Percentiles rank a stretch among this genome's conserved stretches.
These are phyloP conservation scores for Julus scanicus DNA, from an alignment of 2,888 invertebrate species.

Conservation along the genomic window DNA sequence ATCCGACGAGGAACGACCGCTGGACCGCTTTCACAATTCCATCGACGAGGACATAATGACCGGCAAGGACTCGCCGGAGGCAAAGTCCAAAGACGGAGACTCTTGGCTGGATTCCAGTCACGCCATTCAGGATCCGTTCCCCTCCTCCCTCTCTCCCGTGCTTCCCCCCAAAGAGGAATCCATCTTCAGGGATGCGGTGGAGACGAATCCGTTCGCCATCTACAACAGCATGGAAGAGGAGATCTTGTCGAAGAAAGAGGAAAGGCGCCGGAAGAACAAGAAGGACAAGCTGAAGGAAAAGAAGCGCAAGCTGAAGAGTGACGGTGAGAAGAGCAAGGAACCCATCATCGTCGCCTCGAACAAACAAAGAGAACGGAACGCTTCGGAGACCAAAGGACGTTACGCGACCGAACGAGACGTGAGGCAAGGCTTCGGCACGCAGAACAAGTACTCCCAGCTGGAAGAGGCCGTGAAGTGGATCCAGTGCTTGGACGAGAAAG, in stretches of 20 bases:
- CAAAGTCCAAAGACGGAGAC: conserved; percentile 30
- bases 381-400: neutral
- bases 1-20: neutral
- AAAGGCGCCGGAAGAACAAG: conserved; percentile 58
- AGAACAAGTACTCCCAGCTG: conserved; percentile 48
- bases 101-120: conserved; percentile 47
- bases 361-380: neutral
- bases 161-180: conserved; percentile 34
- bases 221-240: neutral
- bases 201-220: neutral
- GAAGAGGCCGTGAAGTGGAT: conserved; percentile 52
- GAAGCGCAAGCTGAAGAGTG: conserved; percentile 64
- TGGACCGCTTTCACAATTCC: neutral
- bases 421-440: neutral
- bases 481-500: conserved; percentile 37
- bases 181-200: neutral
- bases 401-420: conserved; percentile 6
- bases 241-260: conserved; percentile 56
- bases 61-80: neutral
- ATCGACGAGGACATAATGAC: neutral
- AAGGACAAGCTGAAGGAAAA: conserved; percentile 73
- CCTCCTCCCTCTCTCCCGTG: neutral
- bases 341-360: neutral
- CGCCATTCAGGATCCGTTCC: conserved; percentile 4
- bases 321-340: neutral